phyloP scores from a whole-genome alignment of 2,797 vertebrate species.

The Gymnothorax javanicus region DNA sequence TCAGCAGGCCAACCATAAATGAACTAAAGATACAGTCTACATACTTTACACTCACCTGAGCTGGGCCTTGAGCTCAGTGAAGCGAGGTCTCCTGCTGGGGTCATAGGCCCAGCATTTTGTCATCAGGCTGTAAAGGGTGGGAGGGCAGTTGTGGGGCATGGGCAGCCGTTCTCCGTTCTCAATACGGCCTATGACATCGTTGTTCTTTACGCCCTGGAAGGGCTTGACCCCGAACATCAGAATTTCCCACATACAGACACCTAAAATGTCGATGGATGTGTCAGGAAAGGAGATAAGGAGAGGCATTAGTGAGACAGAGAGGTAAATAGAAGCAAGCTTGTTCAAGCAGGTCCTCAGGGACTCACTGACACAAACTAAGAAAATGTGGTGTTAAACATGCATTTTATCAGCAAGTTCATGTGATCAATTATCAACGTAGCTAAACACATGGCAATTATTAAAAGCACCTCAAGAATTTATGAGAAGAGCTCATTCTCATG shows the following conservation, averaged over 20 bases:
- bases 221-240: constrained; percentile 92
- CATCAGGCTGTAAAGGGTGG: constrained; percentile 88
- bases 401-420: background rate
- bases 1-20: background rate
- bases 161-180: constrained; percentile 89
- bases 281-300: constrained; percentile 24
- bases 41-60: constrained; percentile 74
- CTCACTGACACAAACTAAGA: background rate
- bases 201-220: constrained; percentile 96
- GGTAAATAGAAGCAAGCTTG: background rate
- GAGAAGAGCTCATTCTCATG: background rate
- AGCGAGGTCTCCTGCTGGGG: constrained; percentile 83
- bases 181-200: constrained; percentile 92
- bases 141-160: constrained; percentile 86
- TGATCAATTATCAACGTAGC: background rate
- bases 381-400: background rate
- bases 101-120: constrained; percentile 91
- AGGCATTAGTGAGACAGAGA: background rate
- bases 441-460: background rate
- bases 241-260: constrained; percentile 97
- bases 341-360: background rate
- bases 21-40: background rate
- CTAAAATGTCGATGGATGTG: constrained; percentile 59
- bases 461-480: background rate
- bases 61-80: constrained; percentile 87